These are phyloP conservation scores for Harpalus rubripes DNA, from an alignment of 2,888 invertebrate genomes.

Conservation along the genomic window DNA sequence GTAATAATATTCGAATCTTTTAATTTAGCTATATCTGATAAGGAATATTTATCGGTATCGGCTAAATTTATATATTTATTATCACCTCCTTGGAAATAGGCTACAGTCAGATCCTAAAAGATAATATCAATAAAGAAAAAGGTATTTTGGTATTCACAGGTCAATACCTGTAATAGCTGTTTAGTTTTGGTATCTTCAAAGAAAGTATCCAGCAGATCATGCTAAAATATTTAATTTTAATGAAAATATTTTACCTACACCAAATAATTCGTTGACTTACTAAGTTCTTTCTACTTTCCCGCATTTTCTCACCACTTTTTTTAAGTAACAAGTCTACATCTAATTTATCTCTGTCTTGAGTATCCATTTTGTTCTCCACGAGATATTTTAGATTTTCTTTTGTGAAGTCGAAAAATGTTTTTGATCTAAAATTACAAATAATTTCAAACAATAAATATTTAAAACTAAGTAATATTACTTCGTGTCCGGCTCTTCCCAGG, in stretches of 20 bases:
- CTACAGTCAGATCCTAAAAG: constrained; percentile 44
- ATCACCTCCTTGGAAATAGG: constrained; percentile 57
- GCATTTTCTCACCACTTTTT: constrained; percentile 24
- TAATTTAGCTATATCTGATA: constrained; percentile 9
- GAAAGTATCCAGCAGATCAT: constrained; percentile 15
- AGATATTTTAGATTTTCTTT: constrained; percentile 19
- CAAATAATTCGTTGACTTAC: constrained; percentile 10
- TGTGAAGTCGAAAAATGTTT: constrained; percentile 20
- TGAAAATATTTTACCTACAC: constrained; percentile 1
- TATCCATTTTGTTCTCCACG: constrained; percentile 7
- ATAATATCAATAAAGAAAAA: not conserved
- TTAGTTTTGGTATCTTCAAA: constrained; percentile 15
- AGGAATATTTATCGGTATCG: not conserved
- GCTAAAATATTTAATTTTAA: constrained; percentile 37
- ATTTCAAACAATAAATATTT: not conserved
- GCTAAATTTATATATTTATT: constrained; percentile 50
- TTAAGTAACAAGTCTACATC: constrained; percentile 31
- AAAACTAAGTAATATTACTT: constrained; percentile 9
- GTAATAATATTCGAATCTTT: constrained; percentile 20
- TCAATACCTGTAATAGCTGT: constrained; percentile 35
- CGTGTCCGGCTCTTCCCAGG: not conserved
- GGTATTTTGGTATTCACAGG: not conserved
- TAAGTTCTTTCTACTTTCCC: constrained; percentile 1
- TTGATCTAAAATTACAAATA: constrained; percentile 31
- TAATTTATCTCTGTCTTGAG: constrained; percentile 45